These are phyloP conservation scores for Hafferia zeledoni DNA, from an alignment of 2,797 vertebrate species.

Conservation along the genomic window DNA sequence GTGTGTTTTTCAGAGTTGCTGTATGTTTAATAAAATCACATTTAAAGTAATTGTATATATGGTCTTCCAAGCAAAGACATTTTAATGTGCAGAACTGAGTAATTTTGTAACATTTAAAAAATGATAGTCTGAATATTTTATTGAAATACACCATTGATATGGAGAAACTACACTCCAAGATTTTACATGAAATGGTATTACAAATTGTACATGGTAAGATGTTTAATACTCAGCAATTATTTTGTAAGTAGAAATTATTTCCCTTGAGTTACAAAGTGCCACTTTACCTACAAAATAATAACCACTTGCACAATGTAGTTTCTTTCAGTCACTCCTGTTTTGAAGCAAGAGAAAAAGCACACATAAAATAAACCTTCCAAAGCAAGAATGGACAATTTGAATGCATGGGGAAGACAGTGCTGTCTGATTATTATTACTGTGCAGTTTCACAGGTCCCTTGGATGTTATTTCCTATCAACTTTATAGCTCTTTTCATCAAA, in stretches of 20 bases:
- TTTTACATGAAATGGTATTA: neutral
- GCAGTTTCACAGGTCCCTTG: neutral
- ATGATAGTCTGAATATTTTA: neutral
- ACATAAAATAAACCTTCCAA: neutral
- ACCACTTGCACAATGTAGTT: neutral
- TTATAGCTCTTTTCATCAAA: neutral
- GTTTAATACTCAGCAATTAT: neutral
- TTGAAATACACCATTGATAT: neutral
- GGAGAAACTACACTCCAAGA: neutral
- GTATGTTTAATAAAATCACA: neutral
- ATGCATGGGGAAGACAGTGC: neutral
- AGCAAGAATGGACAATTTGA: neutral
- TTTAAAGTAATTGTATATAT: neutral
- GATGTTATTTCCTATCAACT: slow-evolving; percentile 1
- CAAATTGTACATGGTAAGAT: neutral
- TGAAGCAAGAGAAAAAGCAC: neutral
- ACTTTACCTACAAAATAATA: neutral
- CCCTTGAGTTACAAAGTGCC: neutral
- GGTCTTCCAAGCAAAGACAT: neutral
- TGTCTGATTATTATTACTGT: neutral
- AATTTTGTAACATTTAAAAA: neutral
- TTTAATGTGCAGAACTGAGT: neutral
- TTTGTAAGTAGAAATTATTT: neutral
- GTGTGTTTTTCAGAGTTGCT: neutral
- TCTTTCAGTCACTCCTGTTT: neutral